Conservation (phyloP, 2,113 vertebrate species). For the Delphinus delphis region DNA sequence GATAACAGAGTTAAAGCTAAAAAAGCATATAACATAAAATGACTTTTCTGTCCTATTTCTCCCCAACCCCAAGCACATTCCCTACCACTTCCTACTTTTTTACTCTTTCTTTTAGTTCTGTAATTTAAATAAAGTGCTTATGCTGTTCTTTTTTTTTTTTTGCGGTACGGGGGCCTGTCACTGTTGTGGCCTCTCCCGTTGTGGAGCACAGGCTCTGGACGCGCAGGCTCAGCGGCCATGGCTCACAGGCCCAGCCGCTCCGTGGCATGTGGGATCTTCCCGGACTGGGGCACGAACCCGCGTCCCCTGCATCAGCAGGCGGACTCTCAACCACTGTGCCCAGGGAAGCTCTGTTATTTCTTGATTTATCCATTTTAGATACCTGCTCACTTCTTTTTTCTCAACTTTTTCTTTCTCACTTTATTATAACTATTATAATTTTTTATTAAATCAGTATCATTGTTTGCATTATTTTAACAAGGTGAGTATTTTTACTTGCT, state of each 20-base stretch:
- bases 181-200: no score
- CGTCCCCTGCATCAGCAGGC: no score
- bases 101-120: not conserved
- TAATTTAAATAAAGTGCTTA: not conserved
- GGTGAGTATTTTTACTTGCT: not conserved
- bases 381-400: not conserved
- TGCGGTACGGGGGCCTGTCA: no score
- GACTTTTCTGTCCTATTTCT: not conserved
- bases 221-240: no score
- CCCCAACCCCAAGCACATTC: not conserved
- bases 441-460: not conserved
- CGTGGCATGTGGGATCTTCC: no score
- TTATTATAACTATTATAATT: not conserved
- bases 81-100: not conserved
- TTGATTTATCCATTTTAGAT: not conserved
- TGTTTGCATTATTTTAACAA: not conserved
- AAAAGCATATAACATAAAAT: not conserved
- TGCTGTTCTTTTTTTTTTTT: not conserved
- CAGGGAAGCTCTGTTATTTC: not conserved
- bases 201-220: no score
- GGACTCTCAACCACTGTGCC: no score
- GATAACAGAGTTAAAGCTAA: not conserved
- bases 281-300: no score
- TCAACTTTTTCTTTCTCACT: not conserved
- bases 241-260: no score